Evolutionary conservation across 1,140 invertebrate species (phyloP).

Genomic region (Lethocerus indicus): DNA sequence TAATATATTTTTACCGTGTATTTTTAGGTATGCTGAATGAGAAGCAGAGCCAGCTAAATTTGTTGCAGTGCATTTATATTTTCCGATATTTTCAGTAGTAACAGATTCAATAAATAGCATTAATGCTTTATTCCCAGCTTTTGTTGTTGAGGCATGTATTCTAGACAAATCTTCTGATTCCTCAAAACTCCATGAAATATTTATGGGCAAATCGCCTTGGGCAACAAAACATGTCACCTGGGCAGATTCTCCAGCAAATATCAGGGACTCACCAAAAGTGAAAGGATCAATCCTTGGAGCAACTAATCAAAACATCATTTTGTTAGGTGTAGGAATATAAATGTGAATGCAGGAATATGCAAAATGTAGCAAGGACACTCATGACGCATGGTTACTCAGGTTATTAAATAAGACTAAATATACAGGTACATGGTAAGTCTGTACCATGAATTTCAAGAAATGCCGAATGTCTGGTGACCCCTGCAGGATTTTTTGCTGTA

Average conservation of each 20-base stretch:
- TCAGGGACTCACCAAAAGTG: conserved; percentile 25
- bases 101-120: conserved; percentile 27
- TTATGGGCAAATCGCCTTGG: conserved; percentile 23
- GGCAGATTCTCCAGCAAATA: conserved; percentile 28
- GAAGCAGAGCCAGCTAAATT: conserved; percentile 23
- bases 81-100: conserved; percentile 32
- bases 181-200: conserved; percentile 20
- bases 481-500: conserved; percentile 26
- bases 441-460: conserved; percentile 46
- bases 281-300: conserved; percentile 29
- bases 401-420: neutral
- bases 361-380: too few relatives aligned
- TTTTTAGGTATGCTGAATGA: conserved; percentile 17
- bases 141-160: conserved; percentile 22
- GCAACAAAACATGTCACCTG: conserved; percentile 19
- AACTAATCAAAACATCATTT: conserved; percentile 21
- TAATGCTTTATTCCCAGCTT: conserved; percentile 31
- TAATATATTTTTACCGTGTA: conserved; percentile 20
- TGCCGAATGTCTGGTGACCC: conserved; percentile 36
- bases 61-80: conserved; percentile 29
- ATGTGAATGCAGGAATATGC: too few relatives aligned
- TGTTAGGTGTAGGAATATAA: too few relatives aligned
- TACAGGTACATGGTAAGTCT: too few relatives aligned
- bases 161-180: conserved; percentile 9
- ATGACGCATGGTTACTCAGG: neutral